Evolutionary conservation across 2,113 vertebrate genomes (phyloP).

Genomic region (Gyps fulvus): DNA sequence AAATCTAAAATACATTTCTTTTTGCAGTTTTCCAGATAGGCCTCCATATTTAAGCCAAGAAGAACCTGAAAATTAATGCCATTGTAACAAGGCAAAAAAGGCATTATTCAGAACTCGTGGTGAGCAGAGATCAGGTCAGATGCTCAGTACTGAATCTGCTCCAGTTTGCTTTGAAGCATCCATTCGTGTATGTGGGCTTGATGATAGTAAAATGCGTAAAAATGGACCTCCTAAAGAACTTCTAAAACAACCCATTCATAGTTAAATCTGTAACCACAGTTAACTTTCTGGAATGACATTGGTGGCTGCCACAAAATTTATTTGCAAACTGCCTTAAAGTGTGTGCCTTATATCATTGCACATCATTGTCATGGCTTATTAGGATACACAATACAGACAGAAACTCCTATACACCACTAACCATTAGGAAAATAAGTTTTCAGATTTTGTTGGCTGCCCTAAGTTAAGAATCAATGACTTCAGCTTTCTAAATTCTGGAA

Average conservation of each 20-base stretch:
- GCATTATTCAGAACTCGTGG: neutral
- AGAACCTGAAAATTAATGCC: neutral
- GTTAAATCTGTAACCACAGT: neutral
- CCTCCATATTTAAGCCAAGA: neutral
- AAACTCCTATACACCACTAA: neutral
- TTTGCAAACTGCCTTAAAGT: neutral
- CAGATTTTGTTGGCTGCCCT: neutral
- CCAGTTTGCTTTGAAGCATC: neutral
- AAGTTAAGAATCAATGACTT: neutral
- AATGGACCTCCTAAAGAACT: neutral
- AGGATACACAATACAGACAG: neutral
- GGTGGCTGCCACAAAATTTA: neutral
- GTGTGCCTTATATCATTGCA: neutral
- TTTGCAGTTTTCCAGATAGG: neutral
- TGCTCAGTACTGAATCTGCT: neutral
- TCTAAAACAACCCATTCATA: neutral
- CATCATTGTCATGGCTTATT: neutral
- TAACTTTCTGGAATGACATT: neutral
- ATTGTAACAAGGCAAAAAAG: neutral
- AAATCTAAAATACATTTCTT: neutral
- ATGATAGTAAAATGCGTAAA: neutral
- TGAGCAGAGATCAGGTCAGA: neutral
- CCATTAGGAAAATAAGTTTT: neutral
- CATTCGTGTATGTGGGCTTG: neutral
- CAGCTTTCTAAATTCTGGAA: neutral